phyloP scores from a whole-genome alignment of 2,797 vertebrate genomes.

The Gadopsis bispinosus region DNA sequence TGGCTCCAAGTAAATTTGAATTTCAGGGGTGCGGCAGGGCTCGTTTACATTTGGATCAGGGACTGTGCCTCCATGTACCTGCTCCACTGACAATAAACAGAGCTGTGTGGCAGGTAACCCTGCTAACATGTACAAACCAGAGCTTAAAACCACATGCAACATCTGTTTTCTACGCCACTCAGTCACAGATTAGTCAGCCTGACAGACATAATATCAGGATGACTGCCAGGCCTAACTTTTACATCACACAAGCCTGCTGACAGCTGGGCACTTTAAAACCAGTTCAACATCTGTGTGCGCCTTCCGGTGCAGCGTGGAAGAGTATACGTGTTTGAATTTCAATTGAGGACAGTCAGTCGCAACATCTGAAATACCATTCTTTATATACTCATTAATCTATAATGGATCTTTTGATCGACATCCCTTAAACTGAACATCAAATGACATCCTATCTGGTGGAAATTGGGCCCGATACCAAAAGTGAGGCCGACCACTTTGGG shows the following conservation, averaged over 20 bases:
- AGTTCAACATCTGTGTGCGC: neutral
- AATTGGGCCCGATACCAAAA: neutral
- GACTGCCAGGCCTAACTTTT: neutral
- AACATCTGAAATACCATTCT: neutral
- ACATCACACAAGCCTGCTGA: neutral
- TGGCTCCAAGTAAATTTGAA: slow-evolving; percentile 21
- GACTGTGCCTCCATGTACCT: neutral
- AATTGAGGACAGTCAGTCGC: neutral
- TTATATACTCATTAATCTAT: neutral
- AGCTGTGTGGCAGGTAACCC: neutral
- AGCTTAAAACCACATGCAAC: neutral
- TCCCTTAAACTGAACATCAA: neutral
- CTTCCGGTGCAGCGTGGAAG: neutral
- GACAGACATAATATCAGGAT: neutral
- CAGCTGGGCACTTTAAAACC: neutral
- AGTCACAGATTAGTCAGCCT: neutral
- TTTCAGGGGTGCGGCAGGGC: neutral
- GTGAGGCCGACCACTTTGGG: neutral
- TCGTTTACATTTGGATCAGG: slow-evolving; percentile 25
- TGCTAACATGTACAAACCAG: neutral
- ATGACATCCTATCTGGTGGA: neutral
- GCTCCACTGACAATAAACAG: neutral
- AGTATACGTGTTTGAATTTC: neutral
- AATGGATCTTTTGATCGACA: neutral
- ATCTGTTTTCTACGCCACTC: neutral